Evolutionary conservation across 2,113 vertebrate species (phyloP), one percentile per base, ranked within the genome.

Genomic region (Oncorhynchus kisutch): DNA sequence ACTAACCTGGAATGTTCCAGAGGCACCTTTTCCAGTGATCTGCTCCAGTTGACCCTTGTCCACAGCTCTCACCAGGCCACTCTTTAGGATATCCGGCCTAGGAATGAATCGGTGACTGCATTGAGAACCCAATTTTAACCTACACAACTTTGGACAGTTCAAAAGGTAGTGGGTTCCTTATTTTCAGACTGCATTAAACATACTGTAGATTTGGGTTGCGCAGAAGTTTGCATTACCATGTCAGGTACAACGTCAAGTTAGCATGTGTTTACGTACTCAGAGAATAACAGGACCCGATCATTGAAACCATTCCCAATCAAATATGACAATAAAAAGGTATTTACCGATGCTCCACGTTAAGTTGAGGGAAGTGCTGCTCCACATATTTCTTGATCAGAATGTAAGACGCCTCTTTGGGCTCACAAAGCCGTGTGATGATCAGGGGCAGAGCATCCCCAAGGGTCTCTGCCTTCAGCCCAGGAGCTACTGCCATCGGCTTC

Each of bases 351-450:
- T 98, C 96, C 77, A 98, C 94, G 80, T 96, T 95, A 81, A 99
- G 92, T 84, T 94, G 94, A 77, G 97, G 97, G 79, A 97, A 99
- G 90, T 99, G 97, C 86, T 98, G 96, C 87, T 96, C 95, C 76
- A 99, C 89, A 0, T 99, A 99, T 89, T 98, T 99, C 91, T 96
- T 98, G 91, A 99, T 99, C 72, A 99, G 94, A 85, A 93, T 92
- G 92, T 97, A 99, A 2, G 97, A 99, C 18, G 97, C 98, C 91
- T 99, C 98, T 87, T 99, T 99, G 34, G 98, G 98, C 88, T 98
- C 97, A 78, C 97, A 99, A 34, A 99, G 95, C 73, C 96, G 96
- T 31, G 98, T 99, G 85, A 99, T 98, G 80, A 98, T 98, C 91
- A 99, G 89, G 0, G 97, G 98, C 78, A 99, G 94, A 54, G 97